Evolutionary conservation across 2,888 invertebrate species (phyloP), one percentile per base, ranked within the genome.

Genomic region (Schizaphis graminum): DNA sequence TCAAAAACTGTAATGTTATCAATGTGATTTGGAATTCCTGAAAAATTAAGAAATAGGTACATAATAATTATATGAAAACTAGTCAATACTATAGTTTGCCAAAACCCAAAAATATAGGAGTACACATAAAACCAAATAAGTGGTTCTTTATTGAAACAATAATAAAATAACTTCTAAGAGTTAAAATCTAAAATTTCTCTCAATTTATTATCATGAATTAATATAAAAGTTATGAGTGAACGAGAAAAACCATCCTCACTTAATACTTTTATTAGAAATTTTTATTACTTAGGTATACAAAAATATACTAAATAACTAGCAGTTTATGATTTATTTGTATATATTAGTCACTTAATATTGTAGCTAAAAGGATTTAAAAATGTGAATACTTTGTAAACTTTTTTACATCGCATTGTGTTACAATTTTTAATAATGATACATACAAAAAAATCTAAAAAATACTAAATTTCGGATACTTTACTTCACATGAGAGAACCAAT

Each of bases 1-100:
- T 98, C 97, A 96, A 99, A 99, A 0, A 98, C 98, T 96, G 98
- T 98, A 95, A 99, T 99, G 0, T 98, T 99, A 96, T 99, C 99
- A 44, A 99, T 97, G 96, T 99, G 99, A 0, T 98, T 97, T 61
- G 99, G 99, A 95, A 99, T 99, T 84, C 99, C 98, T 98, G 95
- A 26, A 96, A 96, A 95, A 41, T 53, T n/a, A 92, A 77, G 3
- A 57, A 91, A 92, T 16, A n/a, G n/a, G n/a, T n/a, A 88, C 4
- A 88, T 67, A 77, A 67, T 26, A 86, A 47, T 28, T 86, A 28
- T 44, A 47, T 47, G 11, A 13, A 86, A 47, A n/a, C 16, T 16
- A 7, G 16, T 44, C 28, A 2, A 47, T 47, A 47, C 47, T 13
- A 86, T 47, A 16, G 13, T 86, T 8, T 77, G 35, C 35, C 8